phyloP scores from a whole-genome alignment of 2,888 invertebrate genomes.

The Choristoneura rosaceana region DNA sequence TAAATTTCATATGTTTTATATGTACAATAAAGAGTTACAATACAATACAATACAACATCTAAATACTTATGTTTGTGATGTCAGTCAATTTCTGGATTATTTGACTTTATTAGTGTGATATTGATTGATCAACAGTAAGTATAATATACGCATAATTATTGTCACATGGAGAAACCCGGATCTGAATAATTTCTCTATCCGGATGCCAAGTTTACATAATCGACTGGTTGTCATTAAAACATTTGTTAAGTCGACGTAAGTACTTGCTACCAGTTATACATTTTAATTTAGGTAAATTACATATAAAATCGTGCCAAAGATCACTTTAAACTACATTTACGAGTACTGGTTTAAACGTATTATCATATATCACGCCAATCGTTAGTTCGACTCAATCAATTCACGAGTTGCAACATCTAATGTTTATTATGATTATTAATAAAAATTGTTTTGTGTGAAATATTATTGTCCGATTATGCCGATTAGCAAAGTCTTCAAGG shows the following conservation, averaged over 20 bases:
- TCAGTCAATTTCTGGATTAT: neutral
- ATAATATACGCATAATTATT: conserved; percentile 28
- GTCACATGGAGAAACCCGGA: conserved; percentile 43
- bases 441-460: conserved; percentile 46
- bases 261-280: neutral
- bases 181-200: conserved; percentile 61
- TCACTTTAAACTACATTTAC: conserved; percentile 18
- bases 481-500: conserved; percentile 55
- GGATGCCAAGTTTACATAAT: conserved; percentile 62
- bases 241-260: conserved; percentile 33
- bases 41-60: too few relatives aligned
- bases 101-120: conserved; percentile 15
- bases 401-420: conserved; percentile 25
- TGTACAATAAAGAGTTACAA: too few relatives aligned
- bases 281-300: conserved; percentile 1
- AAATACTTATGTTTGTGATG: neutral
- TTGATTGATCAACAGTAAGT: conserved; percentile 26
- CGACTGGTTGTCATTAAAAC: conserved; percentile 53
- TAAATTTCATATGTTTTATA: too few relatives aligned
- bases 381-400: conserved; percentile 10
- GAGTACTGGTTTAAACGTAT: conserved; percentile 3
- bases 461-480: conserved; percentile 41
- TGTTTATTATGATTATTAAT: conserved; percentile 40
- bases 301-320: conserved; percentile 12
- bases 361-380: conserved; percentile 7